These are phyloP conservation scores for pig (Sus scrofa) DNA, from an alignment of 2,113 vertebrate species.

Conservation along the genomic window DNA sequence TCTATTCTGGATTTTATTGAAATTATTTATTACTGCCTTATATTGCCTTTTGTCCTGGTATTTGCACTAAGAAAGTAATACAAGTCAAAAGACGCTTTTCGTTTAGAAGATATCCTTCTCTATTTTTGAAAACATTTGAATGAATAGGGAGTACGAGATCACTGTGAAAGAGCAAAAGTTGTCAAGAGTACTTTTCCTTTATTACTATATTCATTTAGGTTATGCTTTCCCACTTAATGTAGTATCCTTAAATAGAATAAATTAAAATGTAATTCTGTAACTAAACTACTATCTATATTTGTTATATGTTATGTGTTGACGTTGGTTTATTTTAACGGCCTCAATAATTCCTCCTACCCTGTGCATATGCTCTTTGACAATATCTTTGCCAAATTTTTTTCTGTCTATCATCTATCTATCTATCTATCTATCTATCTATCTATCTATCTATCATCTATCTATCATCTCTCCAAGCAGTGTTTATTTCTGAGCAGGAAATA, in stretches of 20 bases:
- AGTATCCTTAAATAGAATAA: not conserved
- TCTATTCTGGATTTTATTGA: not conserved
- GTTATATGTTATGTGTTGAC: not conserved
- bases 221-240: not conserved
- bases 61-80: not conserved
- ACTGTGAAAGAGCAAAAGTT: not conserved
- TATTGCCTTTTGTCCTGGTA: not conserved
- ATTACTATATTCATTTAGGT: not conserved
- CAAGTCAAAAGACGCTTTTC: not conserved
- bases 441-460: no score
- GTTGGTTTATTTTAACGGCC: not conserved
- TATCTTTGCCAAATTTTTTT: not conserved
- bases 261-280: not conserved
- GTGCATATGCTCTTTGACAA: not conserved
- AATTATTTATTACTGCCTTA: not conserved
- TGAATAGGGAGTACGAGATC: not conserved
- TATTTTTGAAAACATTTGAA: not conserved
- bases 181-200: not conserved
- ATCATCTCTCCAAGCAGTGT: no score
- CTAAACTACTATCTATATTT: not conserved
- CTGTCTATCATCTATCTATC: no score
- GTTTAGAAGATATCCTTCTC: not conserved
- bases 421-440: no score
- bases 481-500: not conserved
- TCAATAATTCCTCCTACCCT: not conserved